Evolutionary conservation across 2,888 invertebrate genomes (phyloP), one percentile per base, ranked within the genome.

Genomic region (Willowsia nigromaculata): DNA sequence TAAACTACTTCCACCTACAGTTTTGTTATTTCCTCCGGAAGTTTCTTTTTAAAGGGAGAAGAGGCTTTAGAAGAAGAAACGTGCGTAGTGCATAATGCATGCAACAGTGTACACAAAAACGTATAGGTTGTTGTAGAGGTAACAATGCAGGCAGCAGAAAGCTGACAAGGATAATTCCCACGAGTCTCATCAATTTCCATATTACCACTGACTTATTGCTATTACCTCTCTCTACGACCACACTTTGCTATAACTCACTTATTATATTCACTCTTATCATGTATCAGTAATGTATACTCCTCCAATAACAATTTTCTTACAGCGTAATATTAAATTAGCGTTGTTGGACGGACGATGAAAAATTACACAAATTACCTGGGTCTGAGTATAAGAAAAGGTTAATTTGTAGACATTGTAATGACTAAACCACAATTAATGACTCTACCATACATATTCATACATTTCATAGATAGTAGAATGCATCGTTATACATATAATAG

Each of bases 171-270:
- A 71, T 82, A 71, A 82, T 87, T 87, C 87, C 87, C 87, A 87
- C 87, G 87, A 82, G 87, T 87, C 87, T 87, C 87, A 87, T 87
- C 82, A 87, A 82, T 87, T 87, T 87, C 74, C 87, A 87, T 87
- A 87, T 81, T 87, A 56, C 78, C 33, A 56, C 25, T 22, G 11
- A 33, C 37, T 68, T 15, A 65, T 33, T 85, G 59, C 30, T 71
- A 81, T 81, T 50, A 56, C 15, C 43, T n/a, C 43, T 43, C 43
- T 13, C 18, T 43, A 22, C 43, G n/a, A 40, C 40, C 22, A 25
- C 43, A 71, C 71, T 50, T 78, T 27, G 27, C n/a, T 68, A 33
- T 18, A 9, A 33, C 62, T 33, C 62, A 68, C n/a, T 47, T 18
- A 74, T 47, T 18, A 25, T 1, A 11, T 27, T 37, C 50, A 11